Evolutionary conservation across 1,140 invertebrate species (phyloP).

Genomic region (Hycleus phaleratus): DNA sequence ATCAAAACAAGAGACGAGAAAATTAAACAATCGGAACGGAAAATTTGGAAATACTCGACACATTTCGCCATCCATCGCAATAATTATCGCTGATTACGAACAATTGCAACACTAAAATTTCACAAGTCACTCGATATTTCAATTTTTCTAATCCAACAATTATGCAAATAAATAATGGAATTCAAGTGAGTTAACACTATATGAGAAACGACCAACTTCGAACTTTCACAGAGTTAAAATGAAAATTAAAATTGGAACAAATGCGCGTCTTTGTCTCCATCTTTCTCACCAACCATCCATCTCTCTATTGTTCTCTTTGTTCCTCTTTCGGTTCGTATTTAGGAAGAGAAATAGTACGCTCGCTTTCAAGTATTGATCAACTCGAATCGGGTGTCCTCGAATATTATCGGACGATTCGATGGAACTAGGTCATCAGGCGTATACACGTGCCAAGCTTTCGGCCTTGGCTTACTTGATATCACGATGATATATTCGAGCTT

Average conservation of each 20-base stretch:
- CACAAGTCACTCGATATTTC: neutral
- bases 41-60: too few relatives aligned
- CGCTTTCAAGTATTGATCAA: conserved; percentile 34
- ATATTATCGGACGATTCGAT: conserved; percentile 4
- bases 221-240: neutral
- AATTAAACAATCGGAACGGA: too few relatives aligned
- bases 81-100: too few relatives aligned
- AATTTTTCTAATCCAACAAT: too few relatives aligned
- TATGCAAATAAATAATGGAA: neutral
- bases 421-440: conserved; percentile 27
- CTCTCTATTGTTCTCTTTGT: too few relatives aligned
- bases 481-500: neutral
- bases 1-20: neutral
- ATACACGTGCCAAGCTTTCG: conserved; percentile 29
- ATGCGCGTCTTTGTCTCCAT: neutral
- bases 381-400: conserved; percentile 21
- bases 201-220: neutral
- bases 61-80: too few relatives aligned
- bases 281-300: too few relatives aligned
- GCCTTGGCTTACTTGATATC: conserved; percentile 29
- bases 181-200: neutral
- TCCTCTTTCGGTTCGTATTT: neutral
- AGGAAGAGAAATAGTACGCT: conserved; percentile 17
- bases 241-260: conserved; percentile 16
- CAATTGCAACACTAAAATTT: neutral